Base-by-base conservation (phyloP, 2,888 invertebrate genomes). In the Synanthedon formicaeformis region DNA sequence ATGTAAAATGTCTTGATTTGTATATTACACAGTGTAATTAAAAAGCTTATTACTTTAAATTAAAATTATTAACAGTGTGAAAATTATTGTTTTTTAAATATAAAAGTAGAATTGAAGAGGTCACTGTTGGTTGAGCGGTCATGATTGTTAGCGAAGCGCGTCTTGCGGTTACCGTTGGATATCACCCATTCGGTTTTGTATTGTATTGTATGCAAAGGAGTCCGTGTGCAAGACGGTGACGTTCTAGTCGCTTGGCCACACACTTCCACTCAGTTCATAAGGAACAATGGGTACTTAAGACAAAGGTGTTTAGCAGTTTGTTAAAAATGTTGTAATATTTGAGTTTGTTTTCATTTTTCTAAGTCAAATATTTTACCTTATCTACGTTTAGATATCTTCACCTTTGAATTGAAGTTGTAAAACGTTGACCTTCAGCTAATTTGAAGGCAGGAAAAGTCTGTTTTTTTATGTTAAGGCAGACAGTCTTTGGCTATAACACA, bases 211-310 rank as follows among this genome's bases (percentile, higher is more conserved):
- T 71, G 68, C 66, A 60, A 68, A 70, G 54, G 51, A 59, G 53
- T 54, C 14, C 4, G 23, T 55, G 58, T 34, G 34, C 34, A 34
- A 34, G 34, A 34, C 34, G 34, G 8, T 62, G 60, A 60, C 61
- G 61, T 58, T 2, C 53, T 53, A 13, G 34, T 41, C 52, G 48
- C 16, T 14, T 23, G 49, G 49, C 49, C 49, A 49, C 45, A 45
- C 45, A 14, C 45, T 45, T 45, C 55, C 48, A 50, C 60, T 63
- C 58, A 63, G 61, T 63, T 62, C 56, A 62, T 57, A 57, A 50
- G 51, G 55, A 55, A 72, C 74, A 72, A 72, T 73, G 63, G 63
- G 40, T 56, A 68, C 65, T 66, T 66, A 65, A 67, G 63, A 66
- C 66, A 64, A 66, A 65, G 40, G 14, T 14, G n/a, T n/a, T 41